Conservation (phyloP, 2,888 invertebrate species). For the Neuroscelio doddi region DNA sequence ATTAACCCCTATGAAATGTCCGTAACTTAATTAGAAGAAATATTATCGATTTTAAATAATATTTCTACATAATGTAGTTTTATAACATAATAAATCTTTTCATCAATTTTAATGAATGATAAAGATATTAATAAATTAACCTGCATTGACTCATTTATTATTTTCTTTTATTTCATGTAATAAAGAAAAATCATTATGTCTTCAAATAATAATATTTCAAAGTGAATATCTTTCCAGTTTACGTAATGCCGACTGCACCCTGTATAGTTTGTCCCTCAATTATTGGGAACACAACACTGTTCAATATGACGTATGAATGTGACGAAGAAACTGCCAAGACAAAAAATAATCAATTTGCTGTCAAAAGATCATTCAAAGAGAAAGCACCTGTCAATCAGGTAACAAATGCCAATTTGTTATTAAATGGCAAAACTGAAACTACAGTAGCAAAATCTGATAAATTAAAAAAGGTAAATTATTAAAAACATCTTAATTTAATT, state of each 20-base stretch:
- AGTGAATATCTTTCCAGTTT: constrained; percentile 4
- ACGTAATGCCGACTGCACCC: not conserved
- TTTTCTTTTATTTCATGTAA: too few species aligned
- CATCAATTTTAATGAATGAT: too few species aligned
- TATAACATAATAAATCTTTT: too few species aligned
- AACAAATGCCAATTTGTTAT: too few species aligned
- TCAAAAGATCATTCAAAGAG: constrained; percentile 47
- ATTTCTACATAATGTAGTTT: too few species aligned
- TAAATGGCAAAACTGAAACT: constrained; percentile 75
- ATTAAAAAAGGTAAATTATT: constrained; percentile 73
- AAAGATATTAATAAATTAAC: too few species aligned
- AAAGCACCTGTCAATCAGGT: too few species aligned
- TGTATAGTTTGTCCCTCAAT: not conserved
- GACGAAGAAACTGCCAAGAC: not conserved
- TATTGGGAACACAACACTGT: not conserved
- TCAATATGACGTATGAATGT: not conserved
- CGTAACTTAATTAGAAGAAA: too few species aligned
- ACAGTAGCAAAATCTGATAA: constrained; percentile 75
- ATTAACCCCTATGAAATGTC: constrained; percentile 75
- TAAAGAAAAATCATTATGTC: too few species aligned
- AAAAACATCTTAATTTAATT: not conserved
- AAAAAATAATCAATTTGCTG: not conserved
- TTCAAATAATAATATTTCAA: too few species aligned
- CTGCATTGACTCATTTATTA: too few species aligned
- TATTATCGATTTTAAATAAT: too few species aligned